These are phyloP conservation scores for Styela plicata DNA, from an alignment of 23 tunicate genomes.

Conservation along the genomic window DNA sequence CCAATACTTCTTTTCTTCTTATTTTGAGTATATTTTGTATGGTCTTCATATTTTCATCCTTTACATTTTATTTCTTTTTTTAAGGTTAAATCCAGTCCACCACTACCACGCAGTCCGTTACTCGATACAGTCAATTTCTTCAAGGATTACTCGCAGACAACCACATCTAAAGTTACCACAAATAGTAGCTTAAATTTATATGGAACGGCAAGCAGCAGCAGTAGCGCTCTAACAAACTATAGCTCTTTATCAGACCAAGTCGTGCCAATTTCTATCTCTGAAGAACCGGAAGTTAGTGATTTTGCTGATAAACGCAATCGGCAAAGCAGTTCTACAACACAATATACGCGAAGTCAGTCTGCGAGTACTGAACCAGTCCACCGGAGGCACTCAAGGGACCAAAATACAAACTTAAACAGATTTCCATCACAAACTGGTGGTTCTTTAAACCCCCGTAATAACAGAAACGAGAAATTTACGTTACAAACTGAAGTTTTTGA, in stretches of 20 bases:
- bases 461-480: neutral
- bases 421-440: neutral
- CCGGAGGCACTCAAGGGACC: neutral
- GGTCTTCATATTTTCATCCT: no score
- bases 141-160: conserved; percentile 46
- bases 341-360: neutral
- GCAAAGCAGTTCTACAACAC: neutral
- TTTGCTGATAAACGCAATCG: neutral
- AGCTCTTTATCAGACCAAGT: conserved; percentile 20
- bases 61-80: neutral
- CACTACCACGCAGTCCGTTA: conserved; percentile 50
- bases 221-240: conserved; percentile 14
- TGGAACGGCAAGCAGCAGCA: conserved; percentile 36
- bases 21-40: neutral
- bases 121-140: conserved; percentile 50
- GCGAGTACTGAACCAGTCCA: neutral
- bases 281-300: conserved; percentile 1
- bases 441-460: neutral
- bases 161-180: neutral
- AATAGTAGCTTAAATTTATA: neutral
- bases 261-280: neutral
- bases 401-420: neutral
- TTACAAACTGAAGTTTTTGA: neutral
- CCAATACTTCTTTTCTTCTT: neutral
- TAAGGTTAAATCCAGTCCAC: conserved; percentile 52